Evolutionary conservation across 2,113 vertebrate species (phyloP).

Genomic region (Cinclus mexicanus): DNA sequence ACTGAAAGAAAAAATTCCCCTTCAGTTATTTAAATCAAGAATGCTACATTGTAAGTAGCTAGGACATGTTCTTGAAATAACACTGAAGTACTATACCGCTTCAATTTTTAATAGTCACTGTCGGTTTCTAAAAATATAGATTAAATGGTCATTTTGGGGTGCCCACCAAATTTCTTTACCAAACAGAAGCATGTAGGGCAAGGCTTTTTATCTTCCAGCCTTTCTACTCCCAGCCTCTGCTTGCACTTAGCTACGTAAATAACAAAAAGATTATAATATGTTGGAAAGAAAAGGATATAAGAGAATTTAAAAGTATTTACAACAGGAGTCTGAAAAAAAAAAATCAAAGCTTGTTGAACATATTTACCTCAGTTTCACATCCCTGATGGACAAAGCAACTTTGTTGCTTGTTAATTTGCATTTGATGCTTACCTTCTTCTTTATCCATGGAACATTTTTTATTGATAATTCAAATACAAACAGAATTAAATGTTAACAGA

Average conservation of each 20-base stretch:
- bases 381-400: neutral
- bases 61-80: neutral
- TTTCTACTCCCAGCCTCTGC: neutral
- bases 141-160: neutral
- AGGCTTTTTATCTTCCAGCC: neutral
- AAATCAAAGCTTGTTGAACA: neutral
- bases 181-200: neutral
- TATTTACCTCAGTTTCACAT: neutral
- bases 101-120: neutral
- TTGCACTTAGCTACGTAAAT: constrained; percentile 12
- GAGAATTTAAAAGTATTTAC: neutral
- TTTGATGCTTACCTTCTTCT: neutral
- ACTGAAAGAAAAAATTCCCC: neutral
- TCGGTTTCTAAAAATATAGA: neutral
- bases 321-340: neutral
- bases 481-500: neutral
- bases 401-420: neutral
- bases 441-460: constrained; percentile 3
- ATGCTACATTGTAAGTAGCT: neutral
- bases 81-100: neutral
- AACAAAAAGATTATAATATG: constrained; percentile 32
- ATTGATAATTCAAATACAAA: neutral
- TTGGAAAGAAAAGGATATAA: constrained; percentile 2
- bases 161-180: neutral
- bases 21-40: neutral